These are phyloP conservation scores for Porites lobata DNA, from an alignment of 92 coral and sea anemone species.

Conservation along the genomic window DNA sequence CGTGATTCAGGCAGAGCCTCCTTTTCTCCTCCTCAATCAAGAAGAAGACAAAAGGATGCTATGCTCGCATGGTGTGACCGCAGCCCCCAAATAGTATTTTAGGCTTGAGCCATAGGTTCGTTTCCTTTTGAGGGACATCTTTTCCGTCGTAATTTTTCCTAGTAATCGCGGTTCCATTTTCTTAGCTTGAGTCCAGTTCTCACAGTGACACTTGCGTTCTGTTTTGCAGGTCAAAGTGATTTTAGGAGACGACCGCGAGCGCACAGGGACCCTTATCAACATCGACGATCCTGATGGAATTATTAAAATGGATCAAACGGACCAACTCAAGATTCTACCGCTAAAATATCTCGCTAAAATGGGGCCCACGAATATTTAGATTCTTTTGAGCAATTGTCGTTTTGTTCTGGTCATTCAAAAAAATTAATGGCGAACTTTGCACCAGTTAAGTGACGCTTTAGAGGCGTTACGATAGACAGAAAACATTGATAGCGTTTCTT, in stretches of 20 bases:
- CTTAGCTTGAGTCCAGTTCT: no score
- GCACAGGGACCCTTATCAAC: slow-evolving; percentile 94
- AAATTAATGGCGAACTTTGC: not conserved
- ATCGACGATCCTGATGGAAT: slow-evolving; percentile 96
- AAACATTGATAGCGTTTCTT: no score
- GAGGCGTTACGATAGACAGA: no score
- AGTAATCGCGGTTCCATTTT: no score
- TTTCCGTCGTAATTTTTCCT: no score
- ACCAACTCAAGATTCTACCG: slow-evolving; percentile 91
- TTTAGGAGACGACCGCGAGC: slow-evolving; percentile 89
- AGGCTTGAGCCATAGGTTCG: no score
- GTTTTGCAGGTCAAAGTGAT: slow-evolving; percentile 86
- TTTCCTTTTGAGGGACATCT: no score
- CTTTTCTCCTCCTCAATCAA: no score
- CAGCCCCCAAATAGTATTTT: no score
- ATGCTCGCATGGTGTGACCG: no score
- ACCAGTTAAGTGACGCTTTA: not conserved
- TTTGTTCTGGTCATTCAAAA: not conserved
- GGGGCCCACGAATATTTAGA: slow-evolving; percentile 61
- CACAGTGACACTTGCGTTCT: not conserved
- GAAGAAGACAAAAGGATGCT: no score
- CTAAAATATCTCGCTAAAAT: slow-evolving; percentile 87
- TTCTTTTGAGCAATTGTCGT: not conserved
- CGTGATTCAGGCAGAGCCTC: no score
- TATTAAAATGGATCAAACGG: slow-evolving; percentile 95